Conservation (phyloP, 2,888 invertebrate species). For the Prenolepis imparis region DNA sequence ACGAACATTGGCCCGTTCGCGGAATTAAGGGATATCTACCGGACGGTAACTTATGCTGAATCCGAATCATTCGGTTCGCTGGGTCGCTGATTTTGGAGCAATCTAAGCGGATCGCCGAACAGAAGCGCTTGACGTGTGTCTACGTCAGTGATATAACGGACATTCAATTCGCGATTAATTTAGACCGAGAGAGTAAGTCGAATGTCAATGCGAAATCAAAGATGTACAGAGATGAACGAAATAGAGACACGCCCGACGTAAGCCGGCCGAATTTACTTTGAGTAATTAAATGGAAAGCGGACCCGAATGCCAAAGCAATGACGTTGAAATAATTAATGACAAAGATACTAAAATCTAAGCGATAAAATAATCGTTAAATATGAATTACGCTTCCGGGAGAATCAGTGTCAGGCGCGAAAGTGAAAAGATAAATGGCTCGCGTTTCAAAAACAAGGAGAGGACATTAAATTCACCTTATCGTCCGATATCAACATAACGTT, state of each 20-base stretch:
- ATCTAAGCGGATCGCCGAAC: conserved; percentile 24
- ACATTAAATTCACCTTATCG: not conserved
- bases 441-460: conserved; percentile 1
- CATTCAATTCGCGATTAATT: conserved; percentile 39
- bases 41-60: conserved; percentile 50
- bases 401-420: not conserved
- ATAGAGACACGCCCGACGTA: conserved; percentile 16
- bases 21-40: conserved; percentile 46
- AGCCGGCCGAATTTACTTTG: not conserved
- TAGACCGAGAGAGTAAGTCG: not conserved
- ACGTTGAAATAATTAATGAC: conserved; percentile 15
- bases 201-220: conserved; percentile 6
- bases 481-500: not conserved
- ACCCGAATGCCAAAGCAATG: not conserved
- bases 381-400: not conserved
- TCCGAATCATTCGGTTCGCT: conserved; percentile 50
- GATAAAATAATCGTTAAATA: not conserved
- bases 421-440: not conserved
- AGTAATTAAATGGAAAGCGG: conserved; percentile 3
- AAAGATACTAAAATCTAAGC: not conserved
- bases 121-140: conserved; percentile 46
- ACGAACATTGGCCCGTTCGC: conserved; percentile 18
- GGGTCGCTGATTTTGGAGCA: conserved; percentile 31
- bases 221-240: not conserved
- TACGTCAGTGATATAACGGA: conserved; percentile 48